Conservation (phyloP, 2,888 invertebrate species). For the Uropetala carovei region DNA sequence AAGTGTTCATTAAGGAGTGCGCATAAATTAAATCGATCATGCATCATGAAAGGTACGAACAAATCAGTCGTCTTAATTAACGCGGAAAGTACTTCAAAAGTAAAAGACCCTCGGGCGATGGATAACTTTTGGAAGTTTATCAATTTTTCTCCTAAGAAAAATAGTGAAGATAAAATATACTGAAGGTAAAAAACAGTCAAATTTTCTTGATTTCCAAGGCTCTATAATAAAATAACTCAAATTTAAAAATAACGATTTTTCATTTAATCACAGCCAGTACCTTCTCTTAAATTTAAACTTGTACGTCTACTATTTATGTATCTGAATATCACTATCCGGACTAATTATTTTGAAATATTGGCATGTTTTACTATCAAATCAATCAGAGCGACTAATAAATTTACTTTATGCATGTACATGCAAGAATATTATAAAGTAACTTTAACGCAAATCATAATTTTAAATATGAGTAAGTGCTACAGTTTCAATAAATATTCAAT, state of each 20-base stretch:
- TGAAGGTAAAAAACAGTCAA: neutral
- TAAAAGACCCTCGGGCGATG: neutral
- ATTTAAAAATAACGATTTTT: neutral
- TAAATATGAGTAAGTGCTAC: no score
- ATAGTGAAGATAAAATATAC: neutral
- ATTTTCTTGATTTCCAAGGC: no score
- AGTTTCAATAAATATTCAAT: no score
- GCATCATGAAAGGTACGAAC: neutral
- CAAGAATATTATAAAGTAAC: no score
- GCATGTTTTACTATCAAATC: no score
- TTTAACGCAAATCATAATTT: no score
- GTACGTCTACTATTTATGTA: no score
- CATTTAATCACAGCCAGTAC: neutral
- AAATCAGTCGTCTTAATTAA: conserved; percentile 7
- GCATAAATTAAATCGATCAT: neutral
- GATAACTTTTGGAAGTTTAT: neutral
- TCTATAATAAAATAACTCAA: no score
- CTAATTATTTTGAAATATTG: no score
- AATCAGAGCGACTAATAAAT: no score
- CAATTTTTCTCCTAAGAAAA: neutral
- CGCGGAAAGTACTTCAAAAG: neutral
- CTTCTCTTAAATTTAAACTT: neutral
- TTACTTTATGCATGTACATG: no score
- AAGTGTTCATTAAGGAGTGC: neutral
- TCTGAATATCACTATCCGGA: no score